Evolutionary conservation across 2,113 vertebrate species (phyloP).

Genomic region (Plotosus lineatus): DNA sequence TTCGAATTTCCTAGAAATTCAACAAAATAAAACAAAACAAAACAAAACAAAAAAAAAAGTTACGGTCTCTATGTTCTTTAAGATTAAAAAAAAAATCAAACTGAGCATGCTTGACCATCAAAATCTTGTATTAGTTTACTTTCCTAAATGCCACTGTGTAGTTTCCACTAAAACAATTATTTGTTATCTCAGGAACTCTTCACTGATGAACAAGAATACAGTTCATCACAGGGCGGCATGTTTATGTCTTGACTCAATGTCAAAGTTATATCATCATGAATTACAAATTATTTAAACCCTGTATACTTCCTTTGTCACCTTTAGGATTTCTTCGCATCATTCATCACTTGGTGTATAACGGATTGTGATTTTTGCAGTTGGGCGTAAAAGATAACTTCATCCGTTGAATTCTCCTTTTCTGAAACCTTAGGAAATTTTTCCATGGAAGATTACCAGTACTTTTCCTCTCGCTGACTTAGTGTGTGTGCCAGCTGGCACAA

Average conservation of each 20-base stretch:
- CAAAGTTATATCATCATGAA: background rate
- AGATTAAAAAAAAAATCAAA: no score
- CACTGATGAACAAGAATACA: no score
- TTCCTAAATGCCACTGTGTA: no score
- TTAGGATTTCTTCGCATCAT: background rate
- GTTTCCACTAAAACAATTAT: no score
- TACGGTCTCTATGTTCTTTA: no score
- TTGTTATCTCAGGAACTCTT: no score
- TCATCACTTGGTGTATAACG: background rate
- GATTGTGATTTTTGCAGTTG: background rate
- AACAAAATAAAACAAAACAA: no score
- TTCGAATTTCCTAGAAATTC: no score
- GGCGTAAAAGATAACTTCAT: background rate
- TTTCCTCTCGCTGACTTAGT: background rate
- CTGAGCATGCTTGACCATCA: no score
- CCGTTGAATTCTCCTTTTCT: background rate
- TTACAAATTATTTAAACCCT: background rate
- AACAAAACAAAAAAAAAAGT: no score
- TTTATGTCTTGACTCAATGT: background rate
- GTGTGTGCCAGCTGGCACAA: conserved; percentile 11
- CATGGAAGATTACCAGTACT: conserved; percentile 30
- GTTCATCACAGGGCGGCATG: background rate
- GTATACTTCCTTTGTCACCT: background rate
- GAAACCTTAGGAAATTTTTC: background rate
- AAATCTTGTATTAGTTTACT: no score